phyloP scores from a whole-genome alignment of 2,888 invertebrate genomes.

The Neoaliturus tenellus region DNA sequence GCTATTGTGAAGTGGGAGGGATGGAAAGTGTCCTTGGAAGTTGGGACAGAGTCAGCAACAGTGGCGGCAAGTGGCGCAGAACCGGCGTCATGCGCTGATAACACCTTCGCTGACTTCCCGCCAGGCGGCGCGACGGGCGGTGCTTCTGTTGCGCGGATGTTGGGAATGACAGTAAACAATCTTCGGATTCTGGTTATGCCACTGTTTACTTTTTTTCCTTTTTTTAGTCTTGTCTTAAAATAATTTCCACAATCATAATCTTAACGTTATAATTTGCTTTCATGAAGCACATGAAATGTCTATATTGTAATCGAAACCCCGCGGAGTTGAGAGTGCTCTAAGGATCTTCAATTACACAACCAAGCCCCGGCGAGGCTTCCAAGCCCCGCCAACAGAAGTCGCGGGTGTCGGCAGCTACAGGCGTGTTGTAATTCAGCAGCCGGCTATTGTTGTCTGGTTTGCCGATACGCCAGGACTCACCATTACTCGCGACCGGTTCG shows the following conservation, averaged over 20 bases:
- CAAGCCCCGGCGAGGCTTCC: too few relatives aligned
- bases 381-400: too few relatives aligned
- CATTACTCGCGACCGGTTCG: constrained; percentile 14
- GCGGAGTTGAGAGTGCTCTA: too few relatives aligned
- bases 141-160: not conserved
- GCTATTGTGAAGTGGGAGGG: not conserved
- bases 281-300: too few relatives aligned
- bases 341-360: too few relatives aligned
- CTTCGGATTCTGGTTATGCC: too few relatives aligned
- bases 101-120: constrained; percentile 14
- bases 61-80: constrained; percentile 21
- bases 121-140: not conserved
- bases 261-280: too few relatives aligned
- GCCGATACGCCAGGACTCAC: not conserved
- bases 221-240: too few relatives aligned
- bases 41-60: not conserved
- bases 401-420: not conserved
- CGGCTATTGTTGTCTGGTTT: constrained; percentile 42
- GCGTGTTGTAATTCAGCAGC: constrained; percentile 11
- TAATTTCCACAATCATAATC: too few relatives aligned
- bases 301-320: too few relatives aligned
- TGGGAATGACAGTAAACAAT: too few relatives aligned
- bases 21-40: not conserved
- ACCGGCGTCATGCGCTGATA: constrained; percentile 35
- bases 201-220: too few relatives aligned